Evolutionary conservation across 1,140 invertebrate genomes (phyloP).

Genomic region (Lutraria rhynchaena): DNA sequence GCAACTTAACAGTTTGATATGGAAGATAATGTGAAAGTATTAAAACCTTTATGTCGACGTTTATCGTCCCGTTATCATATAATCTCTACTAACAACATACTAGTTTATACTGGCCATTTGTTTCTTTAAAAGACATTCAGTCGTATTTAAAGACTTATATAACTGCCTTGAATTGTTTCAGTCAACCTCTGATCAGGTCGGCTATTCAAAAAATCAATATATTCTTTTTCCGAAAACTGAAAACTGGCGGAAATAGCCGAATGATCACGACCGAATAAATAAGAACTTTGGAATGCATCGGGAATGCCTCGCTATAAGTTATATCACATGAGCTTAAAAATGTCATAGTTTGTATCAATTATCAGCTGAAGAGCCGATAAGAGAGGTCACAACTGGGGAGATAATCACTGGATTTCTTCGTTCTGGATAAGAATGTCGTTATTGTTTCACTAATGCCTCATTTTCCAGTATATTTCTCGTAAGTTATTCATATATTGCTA

Average conservation of each 20-base stretch:
- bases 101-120: slow-evolving; percentile 33
- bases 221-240: too few relatives aligned
- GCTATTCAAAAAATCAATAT: too few relatives aligned
- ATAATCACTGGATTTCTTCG: slow-evolving; percentile 35
- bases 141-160: too few relatives aligned
- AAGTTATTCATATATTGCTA: too few relatives aligned
- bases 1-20: slow-evolving; percentile 19
- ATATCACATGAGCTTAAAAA: slow-evolving; percentile 38
- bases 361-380: neutral
- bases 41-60: slow-evolving; percentile 20
- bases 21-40: slow-evolving; percentile 6
- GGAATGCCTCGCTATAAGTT: slow-evolving; percentile 39
- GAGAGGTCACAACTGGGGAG: slow-evolving; percentile 17
- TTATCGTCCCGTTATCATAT: slow-evolving; percentile 26
- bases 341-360: slow-evolving; percentile 19
- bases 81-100: slow-evolving; percentile 9
- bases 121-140: too few relatives aligned
- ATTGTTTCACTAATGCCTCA: too few relatives aligned
- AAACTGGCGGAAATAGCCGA: too few relatives aligned
- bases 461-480: too few relatives aligned
- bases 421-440: slow-evolving; percentile 39
- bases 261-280: too few relatives aligned
- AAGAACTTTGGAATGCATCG: slow-evolving; percentile 18
- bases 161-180: too few relatives aligned
- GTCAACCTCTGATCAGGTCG: too few relatives aligned